Base-by-base conservation (phyloP, 2,797 vertebrate species). In the Chrosomus eos region DNA sequence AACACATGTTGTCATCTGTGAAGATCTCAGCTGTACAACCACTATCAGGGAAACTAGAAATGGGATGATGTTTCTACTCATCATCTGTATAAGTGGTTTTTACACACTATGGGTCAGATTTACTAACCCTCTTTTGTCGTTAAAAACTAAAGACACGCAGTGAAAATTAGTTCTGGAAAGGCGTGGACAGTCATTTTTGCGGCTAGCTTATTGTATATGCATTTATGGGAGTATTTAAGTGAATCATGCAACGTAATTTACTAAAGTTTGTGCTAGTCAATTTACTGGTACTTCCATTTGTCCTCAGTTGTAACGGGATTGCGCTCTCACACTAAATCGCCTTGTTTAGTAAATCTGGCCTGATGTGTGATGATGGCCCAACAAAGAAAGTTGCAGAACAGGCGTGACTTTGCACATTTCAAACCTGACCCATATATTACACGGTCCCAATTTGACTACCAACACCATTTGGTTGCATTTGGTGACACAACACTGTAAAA, bases 391-490 rank as follows among this genome's bases (percentile, higher is more conserved):
- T 68, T 76, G 73, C 64, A 51, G 18, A 43, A 68, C 72, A 76
- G 33, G 62, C 45, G 55, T 76, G 72, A 76, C 72, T 83, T 74
- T 28, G 82, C 48, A 83, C 5, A 55, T 76, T 76, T 83, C n/a
- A 83, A 40, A 43, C 45, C 45, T 83, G 70, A 43, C 82, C 18
- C 6, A 43, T 55, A 16, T 45, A 60, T 60, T 64, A 67, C 33
- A 75, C 68, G 33, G 74, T 86, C 68, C 23, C 36, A 78, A 84
- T 86, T 76, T 89, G 77, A 82, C 53, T 73, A 62, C 26, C 19
- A 55, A 85, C 86, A 78, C 86, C 4, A 23, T 66, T 60, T 62
- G 80, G 86, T 64, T 79, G 75, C 40, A 87, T 68, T 55, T 74
- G 55, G 55, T 36, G 43, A 82, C 74, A 84, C 78, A 82, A 21